phyloP scores from a whole-genome alignment of 2,113 vertebrate genomes.

The Tenebrosternarchus preto region DNA sequence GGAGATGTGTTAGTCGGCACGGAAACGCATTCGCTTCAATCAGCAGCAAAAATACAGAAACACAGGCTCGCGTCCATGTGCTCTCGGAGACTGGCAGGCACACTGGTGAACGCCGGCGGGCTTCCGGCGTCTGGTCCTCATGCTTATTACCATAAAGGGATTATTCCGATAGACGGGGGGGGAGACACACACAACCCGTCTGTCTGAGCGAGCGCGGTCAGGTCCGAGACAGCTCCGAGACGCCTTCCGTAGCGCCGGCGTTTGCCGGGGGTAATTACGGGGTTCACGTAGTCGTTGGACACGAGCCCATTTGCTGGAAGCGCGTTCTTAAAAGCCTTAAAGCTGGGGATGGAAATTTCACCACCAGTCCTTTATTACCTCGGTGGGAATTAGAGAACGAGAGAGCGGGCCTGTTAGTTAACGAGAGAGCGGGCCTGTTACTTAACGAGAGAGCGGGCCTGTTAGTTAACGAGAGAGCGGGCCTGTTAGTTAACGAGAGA shows the following conservation, averaged over 20 bases:
- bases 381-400: constrained; percentile 10
- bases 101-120: background rate
- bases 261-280: background rate
- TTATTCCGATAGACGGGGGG: constrained; percentile 14
- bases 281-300: too few species aligned
- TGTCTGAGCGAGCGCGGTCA: constrained; percentile 13
- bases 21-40: too few species aligned
- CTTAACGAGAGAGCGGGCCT: too few species aligned
- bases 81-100: constrained; percentile 12
- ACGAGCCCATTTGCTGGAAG: constrained; percentile 8
- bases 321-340: constrained; percentile 30
- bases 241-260: constrained; percentile 10
- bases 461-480: too few species aligned
- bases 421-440: too few species aligned
- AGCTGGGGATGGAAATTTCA: background rate
- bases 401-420: constrained; percentile 3
- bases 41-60: too few species aligned
- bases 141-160: constrained; percentile 33
- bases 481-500: too few species aligned
- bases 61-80: too few species aligned
- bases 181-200: constrained; percentile 35
- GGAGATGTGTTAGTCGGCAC: too few species aligned
- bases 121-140: constrained; percentile 2
- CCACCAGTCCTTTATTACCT: constrained; percentile 26
- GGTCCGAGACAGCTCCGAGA: constrained; percentile 23